Base-by-base conservation (phyloP, 2,888 invertebrate species). In the Psylliodes chrysocephalus region DNA sequence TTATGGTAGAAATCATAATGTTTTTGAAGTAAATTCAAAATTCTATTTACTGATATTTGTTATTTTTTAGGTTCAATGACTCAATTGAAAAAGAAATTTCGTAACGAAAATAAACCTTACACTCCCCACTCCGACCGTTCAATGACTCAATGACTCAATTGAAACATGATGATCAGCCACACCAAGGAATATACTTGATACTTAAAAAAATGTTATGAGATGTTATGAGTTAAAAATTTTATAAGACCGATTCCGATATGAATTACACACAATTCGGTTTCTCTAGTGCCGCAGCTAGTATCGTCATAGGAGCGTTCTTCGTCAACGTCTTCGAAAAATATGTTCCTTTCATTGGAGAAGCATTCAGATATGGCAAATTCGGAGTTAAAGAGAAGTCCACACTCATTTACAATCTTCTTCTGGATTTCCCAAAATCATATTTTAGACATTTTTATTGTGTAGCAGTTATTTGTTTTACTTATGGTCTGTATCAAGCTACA, bases 381-480 rank as follows among this genome's bases (percentile, higher is more conserved):
- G 86, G 88, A 0, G 85, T 87, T 68, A 86, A 85, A 73, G 86
- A 49, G 28, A 40, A 0, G 12, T 28, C 14, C 22, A 19, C n/a
- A 7, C 14, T 8, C 78, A 82, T 14, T 73, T 81, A 61, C 70
- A 44, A 74, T 0, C 40, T 84, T 1, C 71, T 86, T 0, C 78
- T 88, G 14, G 91, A 93, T 80, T 85, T 93, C 44, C 93, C 93
- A 0, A 94, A 94, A 81, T 85, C 90, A 47, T 92, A 90, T 85
- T 95, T 93, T 75, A 85, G 84, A 72, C 94, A 95, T 82, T 94
- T 94, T 77, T 95, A 95, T 78, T 77, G 89, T 4, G 89, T 90
- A 75, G 89, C 93, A 0, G 83, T 88, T 1, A 69, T 88, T 19
- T 84, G 88, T 72, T 87, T 89, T 55, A 77, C 79, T n/a, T 60